Percentiles rank a stretch among this genome's conserved stretches.
These are phyloP conservation scores for Trichogramma evanescens DNA, from an alignment of 2,888 invertebrate genomes.

Conservation along the genomic window DNA sequence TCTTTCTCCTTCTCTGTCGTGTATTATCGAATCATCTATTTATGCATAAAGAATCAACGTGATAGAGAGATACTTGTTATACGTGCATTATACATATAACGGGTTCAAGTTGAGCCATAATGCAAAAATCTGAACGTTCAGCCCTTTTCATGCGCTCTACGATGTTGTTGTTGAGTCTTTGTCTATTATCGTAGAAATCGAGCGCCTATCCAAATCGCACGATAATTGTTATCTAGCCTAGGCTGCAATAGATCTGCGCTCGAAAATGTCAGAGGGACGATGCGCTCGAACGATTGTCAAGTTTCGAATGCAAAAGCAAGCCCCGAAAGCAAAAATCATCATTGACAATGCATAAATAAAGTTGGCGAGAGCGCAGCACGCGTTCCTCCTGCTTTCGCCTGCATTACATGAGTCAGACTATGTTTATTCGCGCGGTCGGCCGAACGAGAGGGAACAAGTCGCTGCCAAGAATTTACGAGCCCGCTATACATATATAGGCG, in stretches of 20 bases:
- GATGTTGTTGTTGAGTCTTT: background rate
- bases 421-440: too few species aligned
- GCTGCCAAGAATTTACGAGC: constrained; percentile 5
- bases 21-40: constrained; percentile 36
- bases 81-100: constrained; percentile 3
- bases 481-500: background rate
- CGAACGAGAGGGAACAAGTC: background rate
- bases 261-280: too few species aligned
- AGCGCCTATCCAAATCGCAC: background rate
- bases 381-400: too few species aligned
- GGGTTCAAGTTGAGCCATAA: constrained; percentile 39
- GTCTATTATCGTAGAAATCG: background rate
- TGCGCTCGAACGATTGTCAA: too few species aligned
- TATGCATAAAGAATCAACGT: too few species aligned
- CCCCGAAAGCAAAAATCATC: constrained; percentile 13
- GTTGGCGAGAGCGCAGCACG: background rate
- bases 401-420: constrained; percentile 1
- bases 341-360: constrained; percentile 20
- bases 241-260: too few species aligned
- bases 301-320: constrained; percentile 16
- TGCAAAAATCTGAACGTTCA: constrained; percentile 32
- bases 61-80: constrained; percentile 27
- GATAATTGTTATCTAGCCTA: too few species aligned
- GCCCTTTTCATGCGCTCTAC: background rate
- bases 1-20: constrained; percentile 10